Conservation (phyloP, 1,140 invertebrate species). For the Conopomorpha cramerella region DNA sequence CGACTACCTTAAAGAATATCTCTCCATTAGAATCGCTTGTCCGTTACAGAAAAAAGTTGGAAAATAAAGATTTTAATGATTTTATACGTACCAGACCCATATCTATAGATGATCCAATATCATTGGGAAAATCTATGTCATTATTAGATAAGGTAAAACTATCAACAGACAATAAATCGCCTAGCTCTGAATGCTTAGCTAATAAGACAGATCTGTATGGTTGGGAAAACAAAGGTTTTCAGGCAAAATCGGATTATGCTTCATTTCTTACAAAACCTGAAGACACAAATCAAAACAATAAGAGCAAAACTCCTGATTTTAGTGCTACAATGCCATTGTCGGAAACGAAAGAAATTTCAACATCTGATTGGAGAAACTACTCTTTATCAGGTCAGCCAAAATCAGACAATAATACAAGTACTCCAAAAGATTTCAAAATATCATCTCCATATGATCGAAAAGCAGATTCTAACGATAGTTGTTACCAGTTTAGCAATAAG, state of each 20-base stretch:
- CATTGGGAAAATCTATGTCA: slow-evolving; percentile 25
- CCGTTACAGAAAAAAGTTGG: slow-evolving; percentile 26
- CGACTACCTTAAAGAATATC: too few relatives aligned
- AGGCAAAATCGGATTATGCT: slow-evolving; percentile 36
- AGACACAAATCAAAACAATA: slow-evolving; percentile 11
- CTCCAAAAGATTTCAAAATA: too few relatives aligned
- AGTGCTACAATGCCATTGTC: slow-evolving; percentile 11
- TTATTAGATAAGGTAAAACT: slow-evolving; percentile 19
- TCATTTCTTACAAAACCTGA: slow-evolving; percentile 17
- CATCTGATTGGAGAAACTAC: slow-evolving; percentile 23
- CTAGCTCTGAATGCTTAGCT: slow-evolving; percentile 39
- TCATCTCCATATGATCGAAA: too few relatives aligned
- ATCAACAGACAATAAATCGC: slow-evolving; percentile 32
- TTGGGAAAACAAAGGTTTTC: slow-evolving; percentile 57
- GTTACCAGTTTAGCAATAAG: slow-evolving; percentile 38
- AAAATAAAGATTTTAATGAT: slow-evolving; percentile 17
- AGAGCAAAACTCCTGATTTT: slow-evolving; percentile 12
- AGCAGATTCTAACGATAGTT: slow-evolving; percentile 42
- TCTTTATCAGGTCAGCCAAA: slow-evolving; percentile 41
- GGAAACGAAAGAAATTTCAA: slow-evolving; percentile 15
- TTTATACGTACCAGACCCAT: slow-evolving; percentile 40
- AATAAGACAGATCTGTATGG: slow-evolving; percentile 57
- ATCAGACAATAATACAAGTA: too few relatives aligned
- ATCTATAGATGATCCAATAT: slow-evolving; percentile 49
- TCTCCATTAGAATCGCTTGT: slow-evolving; percentile 53